These are phyloP conservation scores for Clarias pachynema DNA, from an alignment of 2,797 vertebrate species.

Conservation along the genomic window DNA sequence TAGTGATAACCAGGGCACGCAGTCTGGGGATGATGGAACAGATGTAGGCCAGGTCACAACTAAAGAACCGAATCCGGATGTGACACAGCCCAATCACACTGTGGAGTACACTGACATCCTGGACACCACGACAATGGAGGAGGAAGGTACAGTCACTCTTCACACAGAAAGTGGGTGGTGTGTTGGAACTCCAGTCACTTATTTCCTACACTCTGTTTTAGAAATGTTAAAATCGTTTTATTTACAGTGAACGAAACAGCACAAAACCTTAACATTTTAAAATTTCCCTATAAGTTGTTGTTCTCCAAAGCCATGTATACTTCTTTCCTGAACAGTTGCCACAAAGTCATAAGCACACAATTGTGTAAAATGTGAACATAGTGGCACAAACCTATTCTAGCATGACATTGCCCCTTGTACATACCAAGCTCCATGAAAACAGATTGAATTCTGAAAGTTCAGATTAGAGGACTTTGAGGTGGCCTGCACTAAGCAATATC, in stretches of 20 bases:
- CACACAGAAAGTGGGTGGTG: background rate
- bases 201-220: constrained; percentile 1
- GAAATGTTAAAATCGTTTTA: background rate
- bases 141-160: constrained; percentile 69
- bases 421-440: background rate
- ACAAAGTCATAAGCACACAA: background rate
- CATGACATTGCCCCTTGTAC: background rate
- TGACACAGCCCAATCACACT: constrained; percentile 66
- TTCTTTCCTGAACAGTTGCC: background rate
- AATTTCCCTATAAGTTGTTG: background rate
- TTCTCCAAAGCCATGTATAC: background rate
- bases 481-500: background rate
- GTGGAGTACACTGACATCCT: constrained; percentile 80
- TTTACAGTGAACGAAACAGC: background rate
- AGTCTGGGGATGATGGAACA: constrained; percentile 77
- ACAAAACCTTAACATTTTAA: background rate
- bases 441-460: no score
- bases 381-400: background rate
- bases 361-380: background rate
- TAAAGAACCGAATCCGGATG: constrained; percentile 64
- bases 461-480: no score
- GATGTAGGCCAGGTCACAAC: constrained; percentile 75
- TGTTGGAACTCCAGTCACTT: background rate
- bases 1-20: constrained; percentile 85
- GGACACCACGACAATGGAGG: constrained; percentile 69